Evolutionary conservation across 2,888 invertebrate species (phyloP).

Genomic region (Thecophora atra): DNA sequence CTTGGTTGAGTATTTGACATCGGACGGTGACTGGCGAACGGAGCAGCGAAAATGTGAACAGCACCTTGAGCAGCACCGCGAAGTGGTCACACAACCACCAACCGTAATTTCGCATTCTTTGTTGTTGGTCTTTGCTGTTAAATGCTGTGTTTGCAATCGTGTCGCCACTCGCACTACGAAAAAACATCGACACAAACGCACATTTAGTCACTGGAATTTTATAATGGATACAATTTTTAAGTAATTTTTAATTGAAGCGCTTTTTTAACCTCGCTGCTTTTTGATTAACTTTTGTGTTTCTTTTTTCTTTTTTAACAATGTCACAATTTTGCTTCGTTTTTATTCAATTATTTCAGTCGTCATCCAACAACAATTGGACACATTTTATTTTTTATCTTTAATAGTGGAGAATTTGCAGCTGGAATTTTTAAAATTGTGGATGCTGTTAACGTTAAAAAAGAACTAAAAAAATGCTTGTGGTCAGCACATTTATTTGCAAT

Average conservation of each 20-base stretch:
- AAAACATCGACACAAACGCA: neutral
- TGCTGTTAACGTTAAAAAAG: neutral
- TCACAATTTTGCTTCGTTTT: constrained; percentile 18
- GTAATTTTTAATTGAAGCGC: neutral
- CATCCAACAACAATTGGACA: too few species aligned
- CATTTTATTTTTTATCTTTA: constrained; percentile 6
- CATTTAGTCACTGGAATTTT: neutral
- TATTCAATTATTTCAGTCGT: too few species aligned
- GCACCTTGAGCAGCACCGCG: constrained; percentile 41
- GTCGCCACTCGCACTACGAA: neutral
- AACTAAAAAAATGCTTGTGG: neutral
- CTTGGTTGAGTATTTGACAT: constrained; percentile 72
- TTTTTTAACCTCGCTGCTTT: neutral
- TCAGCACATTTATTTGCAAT: neutral
- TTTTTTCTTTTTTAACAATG: constrained; percentile 15
- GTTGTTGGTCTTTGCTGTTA: constrained; percentile 4
- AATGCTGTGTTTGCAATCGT: constrained; percentile 16
- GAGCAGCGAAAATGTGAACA: constrained; percentile 35
- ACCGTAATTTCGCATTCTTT: constrained; percentile 37
- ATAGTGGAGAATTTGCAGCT: neutral
- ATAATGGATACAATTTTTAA: neutral
- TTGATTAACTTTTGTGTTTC: constrained; percentile 4
- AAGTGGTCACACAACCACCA: constrained; percentile 43
- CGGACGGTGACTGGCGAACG: constrained; percentile 40
- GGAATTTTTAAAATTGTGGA: constrained; percentile 10